phyloP scores from a whole-genome alignment of 2,113 vertebrate species.

The Elaphurus davidianus region DNA sequence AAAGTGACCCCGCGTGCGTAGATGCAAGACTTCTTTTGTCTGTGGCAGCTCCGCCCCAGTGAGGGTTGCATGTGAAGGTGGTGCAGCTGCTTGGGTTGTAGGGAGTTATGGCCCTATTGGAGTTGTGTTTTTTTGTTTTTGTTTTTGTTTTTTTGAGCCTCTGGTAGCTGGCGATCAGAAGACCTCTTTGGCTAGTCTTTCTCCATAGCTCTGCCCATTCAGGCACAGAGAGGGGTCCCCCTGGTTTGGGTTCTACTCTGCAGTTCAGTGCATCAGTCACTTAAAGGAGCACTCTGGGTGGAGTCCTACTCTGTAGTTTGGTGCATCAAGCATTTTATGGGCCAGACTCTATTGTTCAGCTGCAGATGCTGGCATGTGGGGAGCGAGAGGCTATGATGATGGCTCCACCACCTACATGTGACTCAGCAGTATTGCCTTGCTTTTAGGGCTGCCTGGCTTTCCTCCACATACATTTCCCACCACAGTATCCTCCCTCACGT shows the following conservation, averaged over 20 bases:
- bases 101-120: neutral
- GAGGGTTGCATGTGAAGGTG: neutral
- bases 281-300: neutral
- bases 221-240: neutral
- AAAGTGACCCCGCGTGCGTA: neutral
- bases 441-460: neutral
- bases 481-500: neutral
- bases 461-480: neutral
- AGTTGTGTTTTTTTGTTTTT: too few species aligned
- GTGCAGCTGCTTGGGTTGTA: neutral
- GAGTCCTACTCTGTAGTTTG: neutral
- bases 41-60: neutral
- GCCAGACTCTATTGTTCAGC: neutral
- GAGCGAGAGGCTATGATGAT: neutral
- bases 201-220: neutral
- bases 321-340: neutral
- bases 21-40: neutral
- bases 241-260: neutral
- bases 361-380: neutral
- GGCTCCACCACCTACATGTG: neutral
- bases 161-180: neutral
- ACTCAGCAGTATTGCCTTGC: neutral
- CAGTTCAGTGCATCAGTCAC: neutral
- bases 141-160: neutral
- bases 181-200: neutral